Evolutionary conservation across 64 coral and sea anemone genomes (phyloP).

Genomic region (Montipora capricornis): DNA sequence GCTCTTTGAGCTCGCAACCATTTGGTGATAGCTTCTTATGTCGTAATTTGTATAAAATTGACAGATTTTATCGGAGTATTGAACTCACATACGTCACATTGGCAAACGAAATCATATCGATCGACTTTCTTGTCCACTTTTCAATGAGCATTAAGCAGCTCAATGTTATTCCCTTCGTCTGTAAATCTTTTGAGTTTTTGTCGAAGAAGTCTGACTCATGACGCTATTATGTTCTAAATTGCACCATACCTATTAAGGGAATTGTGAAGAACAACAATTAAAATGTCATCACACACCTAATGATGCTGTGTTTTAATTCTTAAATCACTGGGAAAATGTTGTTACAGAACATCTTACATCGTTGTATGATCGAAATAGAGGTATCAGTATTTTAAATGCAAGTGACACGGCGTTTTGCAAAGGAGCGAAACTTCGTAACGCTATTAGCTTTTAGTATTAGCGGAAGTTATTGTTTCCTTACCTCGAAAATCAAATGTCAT

Average conservation of each 20-base stretch:
- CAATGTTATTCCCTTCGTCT: not conserved
- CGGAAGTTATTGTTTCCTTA: constrained; percentile 2
- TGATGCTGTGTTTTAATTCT: not conserved
- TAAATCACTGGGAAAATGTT: not conserved
- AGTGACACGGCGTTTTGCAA: not conserved
- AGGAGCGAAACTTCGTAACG: constrained; percentile 14
- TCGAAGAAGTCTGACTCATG: not conserved
- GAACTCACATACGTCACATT: not conserved
- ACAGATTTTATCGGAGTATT: not conserved
- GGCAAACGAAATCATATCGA: not conserved
- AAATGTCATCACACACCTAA: not conserved
- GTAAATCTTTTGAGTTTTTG: not conserved
- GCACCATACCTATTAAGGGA: constrained; percentile 26
- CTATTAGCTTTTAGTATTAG: not conserved
- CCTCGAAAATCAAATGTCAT: too few relatives aligned
- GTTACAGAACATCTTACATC: not conserved
- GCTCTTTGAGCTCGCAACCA: not conserved
- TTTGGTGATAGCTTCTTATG: not conserved
- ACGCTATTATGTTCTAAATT: not conserved
- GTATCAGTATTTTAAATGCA: not conserved
- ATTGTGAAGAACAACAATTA: not conserved
- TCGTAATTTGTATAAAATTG: not conserved
- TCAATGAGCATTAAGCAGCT: not conserved
- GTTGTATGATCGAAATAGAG: not conserved
- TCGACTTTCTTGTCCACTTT: not conserved